These are phyloP conservation scores for Smittia aterrima DNA, from an alignment of 2,888 invertebrate species.

Conservation along the genomic window DNA sequence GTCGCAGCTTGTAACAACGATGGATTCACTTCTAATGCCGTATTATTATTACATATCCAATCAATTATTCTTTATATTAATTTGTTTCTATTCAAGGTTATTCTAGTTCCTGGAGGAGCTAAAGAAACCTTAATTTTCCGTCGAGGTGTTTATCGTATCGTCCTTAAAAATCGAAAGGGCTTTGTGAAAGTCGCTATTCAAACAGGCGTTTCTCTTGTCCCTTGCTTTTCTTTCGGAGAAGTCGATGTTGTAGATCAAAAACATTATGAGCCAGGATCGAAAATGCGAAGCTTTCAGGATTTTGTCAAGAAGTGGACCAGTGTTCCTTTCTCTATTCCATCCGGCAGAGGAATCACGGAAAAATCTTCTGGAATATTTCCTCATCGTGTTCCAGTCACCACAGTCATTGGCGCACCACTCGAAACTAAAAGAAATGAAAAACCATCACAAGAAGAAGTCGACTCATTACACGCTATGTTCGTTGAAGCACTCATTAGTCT, in stretches of 20 bases:
- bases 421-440: conserved; percentile 66
- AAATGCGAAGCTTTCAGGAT: conserved; percentile 66
- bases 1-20: conserved; percentile 49
- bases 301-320: conserved; percentile 65
- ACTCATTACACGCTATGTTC: conserved; percentile 74
- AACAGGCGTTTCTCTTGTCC: conserved; percentile 77
- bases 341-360: conserved; percentile 67
- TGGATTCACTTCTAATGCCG: conserved; percentile 56
- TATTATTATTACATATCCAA: conserved; percentile 46
- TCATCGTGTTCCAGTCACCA: conserved; percentile 74
- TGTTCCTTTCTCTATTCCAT: conserved; percentile 70
- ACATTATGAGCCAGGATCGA: conserved; percentile 68
- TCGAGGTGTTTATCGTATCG: conserved; percentile 71
- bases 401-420: conserved; percentile 87
- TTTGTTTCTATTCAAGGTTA: conserved; percentile 45
- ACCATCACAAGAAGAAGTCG: conserved; percentile 73
- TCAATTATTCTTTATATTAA: background rate
- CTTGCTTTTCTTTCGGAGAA: conserved; percentile 89
- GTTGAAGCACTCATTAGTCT: conserved; percentile 65
- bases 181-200: conserved; percentile 71
- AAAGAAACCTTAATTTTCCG: conserved; percentile 80
- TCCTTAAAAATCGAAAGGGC: conserved; percentile 77
- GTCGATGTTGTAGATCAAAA: conserved; percentile 79
- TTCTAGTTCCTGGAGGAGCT: conserved; percentile 85
- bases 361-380: conserved; percentile 42